Conservation (phyloP, 2,888 invertebrate species). For the Silvanus unidentatus region DNA sequence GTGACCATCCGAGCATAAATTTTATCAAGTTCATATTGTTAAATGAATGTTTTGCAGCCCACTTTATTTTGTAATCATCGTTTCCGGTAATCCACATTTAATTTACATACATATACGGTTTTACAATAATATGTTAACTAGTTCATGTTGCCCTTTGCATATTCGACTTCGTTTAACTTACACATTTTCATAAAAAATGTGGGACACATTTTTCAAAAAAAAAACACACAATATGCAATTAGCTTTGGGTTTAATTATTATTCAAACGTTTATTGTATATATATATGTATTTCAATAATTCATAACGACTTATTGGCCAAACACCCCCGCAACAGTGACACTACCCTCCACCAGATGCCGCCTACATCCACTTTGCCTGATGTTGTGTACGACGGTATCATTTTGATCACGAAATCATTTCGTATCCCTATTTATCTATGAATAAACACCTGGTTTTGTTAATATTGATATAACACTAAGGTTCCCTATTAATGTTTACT, state of each 20-base stretch:
- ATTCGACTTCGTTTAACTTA: no score
- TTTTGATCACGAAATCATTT: neutral
- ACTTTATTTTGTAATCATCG: conserved; percentile 22
- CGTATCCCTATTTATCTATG: conserved; percentile 3
- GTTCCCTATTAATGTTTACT: conserved; percentile 14
- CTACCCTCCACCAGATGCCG: conserved; percentile 27
- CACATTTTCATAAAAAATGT: no score
- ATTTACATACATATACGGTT: conserved; percentile 9
- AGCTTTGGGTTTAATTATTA: no score
- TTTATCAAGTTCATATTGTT: conserved; percentile 21
- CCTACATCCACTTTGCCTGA: conserved; percentile 3
- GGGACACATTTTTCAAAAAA: no score
- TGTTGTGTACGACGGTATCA: conserved; percentile 5
- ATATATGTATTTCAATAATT: no score
- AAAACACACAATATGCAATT: no score
- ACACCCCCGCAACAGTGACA: conserved; percentile 12
- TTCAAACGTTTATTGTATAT: no score
- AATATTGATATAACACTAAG: conserved; percentile 26
- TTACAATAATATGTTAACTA: no score
- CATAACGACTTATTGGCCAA: neutral
- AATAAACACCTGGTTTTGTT: conserved; percentile 22
- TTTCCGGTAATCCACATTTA: conserved; percentile 15
- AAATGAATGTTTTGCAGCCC: conserved; percentile 27
- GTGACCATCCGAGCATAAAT: conserved; percentile 27
- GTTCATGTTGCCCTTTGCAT: no score